Percentiles rank a stretch among this genome's conserved stretches.
These are phyloP conservation scores for Hyles euphorbiae DNA, from an alignment of 1,140 invertebrate genomes.

Conservation along the genomic window DNA sequence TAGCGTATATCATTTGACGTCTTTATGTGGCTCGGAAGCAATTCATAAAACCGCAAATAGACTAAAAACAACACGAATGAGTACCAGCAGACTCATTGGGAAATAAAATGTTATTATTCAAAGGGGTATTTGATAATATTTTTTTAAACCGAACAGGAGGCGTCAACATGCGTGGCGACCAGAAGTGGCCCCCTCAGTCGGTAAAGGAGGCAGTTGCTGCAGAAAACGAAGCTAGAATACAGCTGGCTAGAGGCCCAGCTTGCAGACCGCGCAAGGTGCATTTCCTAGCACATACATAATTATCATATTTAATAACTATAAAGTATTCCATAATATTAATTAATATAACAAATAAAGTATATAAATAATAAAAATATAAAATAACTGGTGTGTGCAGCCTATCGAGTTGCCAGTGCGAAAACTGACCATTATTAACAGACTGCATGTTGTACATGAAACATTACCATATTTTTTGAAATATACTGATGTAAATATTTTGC, in stretches of 20 bases:
- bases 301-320: neutral
- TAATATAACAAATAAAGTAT: neutral
- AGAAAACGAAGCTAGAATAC: conserved; percentile 82
- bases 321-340: neutral
- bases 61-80: too few species aligned
- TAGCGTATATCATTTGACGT: neutral
- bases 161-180: conserved; percentile 86
- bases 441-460: conserved; percentile 29
- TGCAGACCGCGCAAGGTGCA: conserved; percentile 80
- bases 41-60: too few species aligned
- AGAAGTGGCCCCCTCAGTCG: conserved; percentile 88
- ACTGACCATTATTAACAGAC: conserved; percentile 17
- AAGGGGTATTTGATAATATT: too few species aligned
- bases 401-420: conserved; percentile 3
- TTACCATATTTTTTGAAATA: conserved; percentile 3
- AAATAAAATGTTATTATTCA: too few species aligned
- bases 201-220: conserved; percentile 83
- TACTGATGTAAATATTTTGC: conserved; percentile 7
- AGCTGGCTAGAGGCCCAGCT: conserved; percentile 83
- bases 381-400: conserved; percentile 14
- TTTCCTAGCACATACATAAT: neutral
- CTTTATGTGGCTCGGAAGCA: neutral
- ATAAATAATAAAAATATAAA: too few species aligned
- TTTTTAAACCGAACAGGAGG: conserved; percentile 71
- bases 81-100: too few species aligned